Evolutionary conservation across 2,797 vertebrate genomes (phyloP).

Genomic region (Melanotaenia maccullochi): DNA sequence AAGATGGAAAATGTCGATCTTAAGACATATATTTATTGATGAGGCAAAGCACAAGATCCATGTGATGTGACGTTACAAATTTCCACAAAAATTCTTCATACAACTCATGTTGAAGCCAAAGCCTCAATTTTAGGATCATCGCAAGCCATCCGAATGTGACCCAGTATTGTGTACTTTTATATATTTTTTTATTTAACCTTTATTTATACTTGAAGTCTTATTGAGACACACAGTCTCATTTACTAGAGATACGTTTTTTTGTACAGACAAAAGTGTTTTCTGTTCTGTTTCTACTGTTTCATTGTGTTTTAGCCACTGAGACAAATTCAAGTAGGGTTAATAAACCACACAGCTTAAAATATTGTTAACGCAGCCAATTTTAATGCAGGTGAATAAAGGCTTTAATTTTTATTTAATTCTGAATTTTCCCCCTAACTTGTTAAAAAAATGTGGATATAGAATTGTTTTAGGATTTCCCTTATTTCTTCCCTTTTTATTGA

Average conservation of each 20-base stretch:
- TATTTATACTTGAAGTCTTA: too few relatives aligned
- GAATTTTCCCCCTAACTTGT: too few relatives aligned
- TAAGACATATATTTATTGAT: conserved; percentile 4
- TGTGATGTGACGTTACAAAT: not conserved
- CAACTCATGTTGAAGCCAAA: not conserved
- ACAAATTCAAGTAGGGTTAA: not conserved
- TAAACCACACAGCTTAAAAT: not conserved
- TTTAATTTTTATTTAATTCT: too few relatives aligned
- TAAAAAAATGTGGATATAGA: too few relatives aligned
- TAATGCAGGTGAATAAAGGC: not conserved
- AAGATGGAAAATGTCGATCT: conserved; percentile 11
- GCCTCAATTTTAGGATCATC: not conserved
- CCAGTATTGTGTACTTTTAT: not conserved
- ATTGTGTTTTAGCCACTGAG: too few relatives aligned
- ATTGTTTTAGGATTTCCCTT: too few relatives aligned
- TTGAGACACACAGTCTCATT: too few relatives aligned
- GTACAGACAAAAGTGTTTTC: too few relatives aligned
- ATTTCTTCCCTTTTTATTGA: too few relatives aligned
- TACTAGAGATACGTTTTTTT: too few relatives aligned
- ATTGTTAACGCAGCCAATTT: not conserved
- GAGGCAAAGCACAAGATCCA: not conserved
- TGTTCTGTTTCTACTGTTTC: too few relatives aligned
- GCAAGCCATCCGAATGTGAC: not conserved
- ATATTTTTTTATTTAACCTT: too few relatives aligned
- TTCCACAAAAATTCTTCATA: not conserved